Evolutionary conservation across 2,888 invertebrate species (phyloP).

Genomic region (Dynastes tityus): DNA sequence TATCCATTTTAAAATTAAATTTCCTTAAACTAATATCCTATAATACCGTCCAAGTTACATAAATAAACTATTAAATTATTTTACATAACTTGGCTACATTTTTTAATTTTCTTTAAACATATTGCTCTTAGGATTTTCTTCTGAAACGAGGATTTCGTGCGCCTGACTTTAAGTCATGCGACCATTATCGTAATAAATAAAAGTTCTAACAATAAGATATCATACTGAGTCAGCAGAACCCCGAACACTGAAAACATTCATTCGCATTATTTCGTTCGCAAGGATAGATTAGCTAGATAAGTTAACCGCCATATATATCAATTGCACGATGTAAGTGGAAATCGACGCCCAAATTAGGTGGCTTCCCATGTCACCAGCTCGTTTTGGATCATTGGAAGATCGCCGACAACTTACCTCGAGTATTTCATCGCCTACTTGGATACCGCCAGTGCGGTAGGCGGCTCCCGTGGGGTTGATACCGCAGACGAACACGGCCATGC

Average conservation of each 20-base stretch:
- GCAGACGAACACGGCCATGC: conserved; percentile 97
- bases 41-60: no score
- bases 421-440: conserved; percentile 95
- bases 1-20: no score
- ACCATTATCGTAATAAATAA: conserved; percentile 11
- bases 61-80: no score
- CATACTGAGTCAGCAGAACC: no score
- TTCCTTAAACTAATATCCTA: no score
- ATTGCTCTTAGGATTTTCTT: background rate
- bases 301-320: background rate
- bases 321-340: background rate
- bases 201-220: no score
- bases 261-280: no score
- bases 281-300: background rate
- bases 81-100: no score
- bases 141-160: conserved; percentile 8
- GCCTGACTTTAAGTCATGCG: background rate
- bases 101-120: no score
- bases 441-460: conserved; percentile 81
- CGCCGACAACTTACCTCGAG: conserved; percentile 81
- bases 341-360: conserved; percentile 12
- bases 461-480: conserved; percentile 94
- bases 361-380: conserved; percentile 1
- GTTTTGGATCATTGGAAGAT: background rate
- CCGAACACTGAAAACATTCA: no score